phyloP scores from a whole-genome alignment of 2,888 invertebrate species.

The Chrysolina oricalcia region DNA sequence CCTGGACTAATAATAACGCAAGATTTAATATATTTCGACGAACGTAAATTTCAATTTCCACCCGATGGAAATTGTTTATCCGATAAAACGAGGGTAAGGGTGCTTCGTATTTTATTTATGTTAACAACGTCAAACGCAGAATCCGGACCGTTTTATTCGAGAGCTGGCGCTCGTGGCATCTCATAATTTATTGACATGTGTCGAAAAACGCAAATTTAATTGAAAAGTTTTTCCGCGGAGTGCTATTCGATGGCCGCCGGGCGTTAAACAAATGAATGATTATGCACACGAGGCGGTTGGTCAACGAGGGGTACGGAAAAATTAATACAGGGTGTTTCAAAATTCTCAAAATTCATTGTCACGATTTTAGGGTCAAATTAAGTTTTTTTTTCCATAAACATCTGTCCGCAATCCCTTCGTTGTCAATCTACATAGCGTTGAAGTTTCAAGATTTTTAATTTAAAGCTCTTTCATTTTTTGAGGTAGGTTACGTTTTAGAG shows the following conservation, averaged over 20 bases:
- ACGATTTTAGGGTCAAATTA: too few relatives aligned
- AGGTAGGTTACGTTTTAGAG: too few relatives aligned
- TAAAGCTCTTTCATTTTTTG: too few relatives aligned
- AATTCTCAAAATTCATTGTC: too few relatives aligned
- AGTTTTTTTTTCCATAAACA: too few relatives aligned
- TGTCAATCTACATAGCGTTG: too few relatives aligned
- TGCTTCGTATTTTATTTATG: conserved; percentile 45
- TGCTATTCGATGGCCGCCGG: conserved; percentile 13
- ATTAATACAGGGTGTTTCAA: too few relatives aligned
- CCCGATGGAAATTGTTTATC: conserved; percentile 40
- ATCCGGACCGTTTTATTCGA: conserved; percentile 38
- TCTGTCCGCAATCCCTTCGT: too few relatives aligned
- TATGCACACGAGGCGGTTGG: not conserved
- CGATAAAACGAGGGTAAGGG: conserved; percentile 39
- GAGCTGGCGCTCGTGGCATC: conserved; percentile 21
- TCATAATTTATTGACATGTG: conserved; percentile 37
- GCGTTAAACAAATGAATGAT: conserved; percentile 7
- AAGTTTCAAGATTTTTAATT: too few relatives aligned
- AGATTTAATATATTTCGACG: not conserved
- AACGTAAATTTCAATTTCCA: conserved; percentile 31
- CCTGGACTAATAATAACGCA: not conserved
- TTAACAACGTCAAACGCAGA: conserved; percentile 45
- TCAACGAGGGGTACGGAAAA: not conserved
- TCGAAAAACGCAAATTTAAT: conserved; percentile 19
- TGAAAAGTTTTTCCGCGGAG: conserved; percentile 18